Base-by-base conservation (phyloP, 1,140 invertebrate species). In the Batillaria attramentaria region DNA sequence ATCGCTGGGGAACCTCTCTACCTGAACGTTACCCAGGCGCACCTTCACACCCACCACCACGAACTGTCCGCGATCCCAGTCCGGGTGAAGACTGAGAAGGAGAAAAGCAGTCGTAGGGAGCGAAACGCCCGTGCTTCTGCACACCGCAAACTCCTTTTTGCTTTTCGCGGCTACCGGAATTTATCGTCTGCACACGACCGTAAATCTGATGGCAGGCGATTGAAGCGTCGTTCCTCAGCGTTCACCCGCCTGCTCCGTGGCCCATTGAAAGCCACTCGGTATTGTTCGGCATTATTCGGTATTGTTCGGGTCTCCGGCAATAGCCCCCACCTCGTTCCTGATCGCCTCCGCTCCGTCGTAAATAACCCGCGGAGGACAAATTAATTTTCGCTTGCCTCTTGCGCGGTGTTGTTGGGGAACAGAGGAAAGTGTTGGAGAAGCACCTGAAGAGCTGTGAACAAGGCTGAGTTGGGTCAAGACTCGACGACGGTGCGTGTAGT, bases 201-300 rank as follows among this genome's bases (percentile, higher is more conserved):
- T 60, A 60, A 60, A 60, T 60, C 57, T n/a, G 57, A 28, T 24
- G 24, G 24, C 57, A 6, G 4, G 20, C 57, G 57, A 60, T 60
- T 60, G 57, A 60, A 60, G 57, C 57, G 57, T 60, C 57, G 57
- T n/a, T 8, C 20, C 57, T n/a, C n/a, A 28, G 6, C 57, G 24
- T 60, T 60, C 57, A 60, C 57, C 57, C 4, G 6, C 6, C 57
- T 28, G 8, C 24, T 60, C 57, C 57, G 6, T 28, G 57, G 4
- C 57, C 57, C 57, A 60, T 60, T 60, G 20, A 60, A 20, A 60
- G 57, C 57, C 57, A 60, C 57, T 60, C 57, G 57, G 57, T 28
- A 60, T 60, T 60, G 57, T 60, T 60, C 57, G 57, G 57, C 57
- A 60, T 60, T 60, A 60, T 20, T 60, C 57, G 57, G 24, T 28